Base-by-base conservation (phyloP, 2,113 vertebrate species). In the Silurus meridionalis region DNA sequence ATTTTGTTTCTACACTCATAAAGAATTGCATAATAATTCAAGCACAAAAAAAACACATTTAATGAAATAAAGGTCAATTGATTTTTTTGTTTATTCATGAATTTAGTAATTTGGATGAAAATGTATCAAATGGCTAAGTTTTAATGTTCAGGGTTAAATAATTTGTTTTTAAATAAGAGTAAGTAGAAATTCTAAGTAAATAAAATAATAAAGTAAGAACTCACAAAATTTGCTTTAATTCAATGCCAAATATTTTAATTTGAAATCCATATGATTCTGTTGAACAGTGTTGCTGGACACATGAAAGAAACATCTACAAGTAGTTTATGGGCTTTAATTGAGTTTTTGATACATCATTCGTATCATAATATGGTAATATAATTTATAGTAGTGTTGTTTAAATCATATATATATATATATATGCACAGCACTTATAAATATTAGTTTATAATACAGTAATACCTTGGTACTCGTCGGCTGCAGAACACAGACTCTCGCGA, bases 1-100 rank as follows among this genome's bases (percentile, higher is more conserved):
- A 6, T 3, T 79, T 28, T 15, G 2, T 15, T 79, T 80, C 15
- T 80, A 79, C 58, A 37, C 55, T 37, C 53, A 57, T 57, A 55
- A 79, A 10, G 53, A 79, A 79, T 79, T 79, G 77, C 8, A 5
- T 37, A 58, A 79, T 79, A 79, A 19, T 58, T 79, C 58, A 37
- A 19, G 25, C 53, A 79, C 53, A 79, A 8, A 17, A 17, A 79
- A 79, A 28, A 1, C 25, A 57, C 57, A 57, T 77, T 79, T 57
- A 58, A 79, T 57, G 15, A 79, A 79, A 58, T 17, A 46, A 9
- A 9, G 7, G 17, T 19, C 48, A 13, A 9, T 17, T 14, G 6
- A 37, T 69, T 28, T 48, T 48, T 37, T 37, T 37, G 1, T 37
- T 37, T 37, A 2, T 37, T 37, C 37, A 37, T 37, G 37, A 37